Evolutionary conservation across 92 coral and sea anemone genomes (phyloP), one percentile per base, ranked within the genome.

Genomic region (Pocillopora meandrina): DNA sequence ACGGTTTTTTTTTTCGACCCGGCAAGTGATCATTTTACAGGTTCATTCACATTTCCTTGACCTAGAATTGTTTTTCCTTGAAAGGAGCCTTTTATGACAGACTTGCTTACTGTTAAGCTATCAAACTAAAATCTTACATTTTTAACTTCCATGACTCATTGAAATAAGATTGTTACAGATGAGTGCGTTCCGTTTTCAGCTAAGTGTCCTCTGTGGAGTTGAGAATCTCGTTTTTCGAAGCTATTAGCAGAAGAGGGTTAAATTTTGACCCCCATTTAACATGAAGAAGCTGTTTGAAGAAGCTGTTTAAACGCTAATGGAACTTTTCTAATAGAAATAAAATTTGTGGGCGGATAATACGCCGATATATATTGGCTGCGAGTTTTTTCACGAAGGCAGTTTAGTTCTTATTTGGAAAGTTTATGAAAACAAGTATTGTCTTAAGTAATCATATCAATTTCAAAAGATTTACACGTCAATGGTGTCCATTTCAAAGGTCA

Each of bases 131-230:
- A 60, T 47, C 36, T 71, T 61, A n/a, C 56, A 66, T 79, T 65
- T 79, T 0, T 35, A 35, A 73, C 73, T 63, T 73, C 73, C 68
- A 59, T 57, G 56, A 12, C 33, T 56, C 69, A 59, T 79, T 77
- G 65, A 49, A 77, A 34, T 47, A 16, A 8, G 5, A 56, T 47
- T 56, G 73, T 68, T 33, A n/a, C 62, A 70, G 76, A 70, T 56
- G 68, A 66, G 12, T 31, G 88, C 84, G 65, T 85, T 60, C 78
- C 77, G 61, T 85, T 64, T 34, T 67, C 72, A 59, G 65, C 74
- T 69, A 15, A 5, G 72, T 56, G 64, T 55, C 56, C 56, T 34
- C 70, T 84, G 81, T 68, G 74, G 68, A 52, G 83, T 12, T 3
- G 47, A 61, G 65, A 20, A 73, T 26, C 11, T 9, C 20, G 36